Base-by-base conservation (phyloP, 2,888 invertebrate species). In the Gymnoscelis rufifasciata region DNA sequence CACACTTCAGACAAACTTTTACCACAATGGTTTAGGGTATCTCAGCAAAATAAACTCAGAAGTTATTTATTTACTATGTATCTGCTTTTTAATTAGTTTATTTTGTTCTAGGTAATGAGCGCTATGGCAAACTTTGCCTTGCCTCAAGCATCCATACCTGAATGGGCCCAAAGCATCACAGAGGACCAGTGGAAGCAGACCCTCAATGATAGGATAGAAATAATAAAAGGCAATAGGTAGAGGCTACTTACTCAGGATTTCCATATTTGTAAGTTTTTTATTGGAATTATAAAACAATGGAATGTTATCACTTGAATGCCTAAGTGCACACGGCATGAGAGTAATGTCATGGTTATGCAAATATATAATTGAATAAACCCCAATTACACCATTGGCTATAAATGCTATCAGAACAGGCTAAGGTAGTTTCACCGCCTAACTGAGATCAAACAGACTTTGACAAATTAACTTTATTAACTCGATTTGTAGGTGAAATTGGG, bases 101-200 rank as follows among this genome's bases (percentile, higher is more conserved):
- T 14, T 29, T 23, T 24, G 4, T 73, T 74, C 14, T 74, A 91
- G 89, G 93, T 93, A 0, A 93, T 92, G 87, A 89, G 90, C 41
- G 91, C 91, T 27, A 93, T 93, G 93, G 89, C 91, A 7, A 91
- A 91, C 55, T 90, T 93, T 67, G 90, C 89, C 1, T 73, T 93
- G 55, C 93, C 93, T 2, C 78, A 87, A 31, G 87, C 90, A 23
- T 90, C 92, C 11, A 91, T 93, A 68, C 93, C 93, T 6, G 91
- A 92, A 59, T 93, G 93, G 93, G 93, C 93, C 0, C 90, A 89
- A 45, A 88, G 88, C 52, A 88, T 93, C 55, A 90, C 92, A 1
- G 93, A 93, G 62, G 92, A 93, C 28, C 90, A 93, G 59, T 93
- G 93, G 93, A 92, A 92, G 64, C 86, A 91, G 54, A 91, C 91